Evolutionary conservation across 2,888 invertebrate species (phyloP).

Genomic region (Lasioglossum zephyrum): DNA sequence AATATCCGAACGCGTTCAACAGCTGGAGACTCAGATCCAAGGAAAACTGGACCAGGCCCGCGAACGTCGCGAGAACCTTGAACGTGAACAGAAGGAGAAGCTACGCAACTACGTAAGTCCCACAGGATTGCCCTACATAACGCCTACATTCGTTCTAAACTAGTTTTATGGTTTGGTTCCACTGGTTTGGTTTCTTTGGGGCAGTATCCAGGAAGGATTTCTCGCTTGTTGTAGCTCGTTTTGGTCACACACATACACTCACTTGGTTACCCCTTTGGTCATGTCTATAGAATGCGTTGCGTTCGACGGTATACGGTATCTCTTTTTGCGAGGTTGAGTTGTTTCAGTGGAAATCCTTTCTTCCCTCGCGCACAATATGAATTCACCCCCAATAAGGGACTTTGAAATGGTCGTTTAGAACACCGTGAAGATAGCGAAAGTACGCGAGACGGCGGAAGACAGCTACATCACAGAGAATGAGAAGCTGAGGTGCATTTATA

Average conservation of each 20-base stretch:
- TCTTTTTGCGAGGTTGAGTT: not conserved
- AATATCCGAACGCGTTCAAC: constrained; percentile 89
- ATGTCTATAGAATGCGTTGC: constrained; percentile 18
- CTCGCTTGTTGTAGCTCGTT: constrained; percentile 49
- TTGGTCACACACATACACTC: not conserved
- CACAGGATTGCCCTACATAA: not conserved
- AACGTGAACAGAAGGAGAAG: constrained; percentile 92
- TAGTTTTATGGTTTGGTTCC: constrained; percentile 36
- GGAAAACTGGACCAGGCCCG: constrained; percentile 89
- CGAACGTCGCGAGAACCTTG: constrained; percentile 90
- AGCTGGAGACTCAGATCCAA: constrained; percentile 89
- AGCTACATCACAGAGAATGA: constrained; percentile 89
- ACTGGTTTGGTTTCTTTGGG: constrained; percentile 36
- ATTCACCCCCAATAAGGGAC: constrained; percentile 60
- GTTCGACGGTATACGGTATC: not conserved
- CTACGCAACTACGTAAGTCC: constrained; percentile 91
- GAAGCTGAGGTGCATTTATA: constrained; percentile 86
- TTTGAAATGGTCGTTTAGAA: constrained; percentile 84
- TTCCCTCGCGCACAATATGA: constrained; percentile 73
- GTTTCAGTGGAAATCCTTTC: constrained; percentile 76
- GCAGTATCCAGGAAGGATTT: constrained; percentile 61
- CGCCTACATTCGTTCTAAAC: constrained; percentile 7
- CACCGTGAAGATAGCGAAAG: constrained; percentile 88
- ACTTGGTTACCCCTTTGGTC: constrained; percentile 17
- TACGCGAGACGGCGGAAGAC: constrained; percentile 88